phyloP scores from a whole-genome alignment of 1,140 invertebrate species.

The Drosophila sechellia region DNA sequence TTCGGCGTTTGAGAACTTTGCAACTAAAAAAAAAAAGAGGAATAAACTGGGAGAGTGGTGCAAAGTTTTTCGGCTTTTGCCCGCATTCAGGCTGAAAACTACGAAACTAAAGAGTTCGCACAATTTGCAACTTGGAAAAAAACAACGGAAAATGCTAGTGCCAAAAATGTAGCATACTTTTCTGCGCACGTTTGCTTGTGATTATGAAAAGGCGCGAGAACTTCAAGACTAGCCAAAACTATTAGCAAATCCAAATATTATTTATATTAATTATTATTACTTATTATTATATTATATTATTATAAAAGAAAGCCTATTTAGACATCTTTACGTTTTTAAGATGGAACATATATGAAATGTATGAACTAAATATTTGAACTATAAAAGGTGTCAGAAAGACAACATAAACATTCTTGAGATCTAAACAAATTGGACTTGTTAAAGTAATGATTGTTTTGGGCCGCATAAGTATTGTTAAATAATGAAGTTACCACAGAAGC shows the following conservation, averaged over 20 bases:
- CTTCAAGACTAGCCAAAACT: too few relatives aligned
- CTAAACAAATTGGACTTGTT: background rate
- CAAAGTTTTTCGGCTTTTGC: slow-evolving; percentile 2
- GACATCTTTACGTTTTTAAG: background rate
- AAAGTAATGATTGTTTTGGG: background rate
- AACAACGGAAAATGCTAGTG: background rate
- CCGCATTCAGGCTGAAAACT: slow-evolving; percentile 7
- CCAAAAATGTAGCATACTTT: slow-evolving; percentile 5
- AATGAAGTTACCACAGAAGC: background rate
- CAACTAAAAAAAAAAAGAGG: slow-evolving; percentile 28
- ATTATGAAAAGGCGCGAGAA: background rate
- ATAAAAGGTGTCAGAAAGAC: background rate
- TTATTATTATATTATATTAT: too few relatives aligned
- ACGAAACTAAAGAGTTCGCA: slow-evolving; percentile 1
- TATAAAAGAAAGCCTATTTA: background rate
- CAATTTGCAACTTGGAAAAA: slow-evolving; percentile 5
- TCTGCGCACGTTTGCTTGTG: background rate
- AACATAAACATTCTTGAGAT: background rate
- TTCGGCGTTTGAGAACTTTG: slow-evolving; percentile 51
- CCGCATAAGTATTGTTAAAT: background rate
- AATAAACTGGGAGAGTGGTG: background rate
- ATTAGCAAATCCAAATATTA: too few relatives aligned
- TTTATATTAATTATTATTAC: too few relatives aligned
- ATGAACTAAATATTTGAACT: background rate
- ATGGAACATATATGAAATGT: background rate